Evolutionary conservation across 2,113 vertebrate species (phyloP).

Genomic region (Silurus glanis): DNA sequence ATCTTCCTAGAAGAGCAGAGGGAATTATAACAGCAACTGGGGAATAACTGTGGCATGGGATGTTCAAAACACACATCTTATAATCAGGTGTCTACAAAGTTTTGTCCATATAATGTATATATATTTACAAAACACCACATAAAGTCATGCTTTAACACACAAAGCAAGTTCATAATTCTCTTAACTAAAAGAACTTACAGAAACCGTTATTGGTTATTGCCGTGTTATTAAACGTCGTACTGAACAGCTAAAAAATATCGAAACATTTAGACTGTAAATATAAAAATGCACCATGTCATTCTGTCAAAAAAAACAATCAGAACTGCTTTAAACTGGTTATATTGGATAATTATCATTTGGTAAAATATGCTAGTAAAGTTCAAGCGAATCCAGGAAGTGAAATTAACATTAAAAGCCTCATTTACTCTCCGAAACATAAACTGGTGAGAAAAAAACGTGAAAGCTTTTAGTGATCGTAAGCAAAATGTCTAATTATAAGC

Average conservation of each 20-base stretch:
- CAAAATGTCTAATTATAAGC: neutral
- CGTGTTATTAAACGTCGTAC: neutral
- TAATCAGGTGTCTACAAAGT: too few relatives aligned
- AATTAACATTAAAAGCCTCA: neutral
- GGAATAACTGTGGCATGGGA: too few relatives aligned
- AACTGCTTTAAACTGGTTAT: neutral
- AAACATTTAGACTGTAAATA: neutral
- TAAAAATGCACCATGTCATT: neutral
- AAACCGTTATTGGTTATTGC: neutral
- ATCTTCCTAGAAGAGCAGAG: too few relatives aligned
- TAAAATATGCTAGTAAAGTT: neutral
- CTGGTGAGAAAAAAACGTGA: neutral
- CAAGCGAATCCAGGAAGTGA: neutral
- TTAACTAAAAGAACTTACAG: neutral
- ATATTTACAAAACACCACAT: too few relatives aligned
- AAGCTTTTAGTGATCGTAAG: neutral
- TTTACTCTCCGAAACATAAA: neutral
- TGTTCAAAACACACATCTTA: too few relatives aligned
- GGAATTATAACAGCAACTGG: too few relatives aligned
- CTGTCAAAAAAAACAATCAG: neutral
- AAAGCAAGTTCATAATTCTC: neutral
- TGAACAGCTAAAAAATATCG: neutral
- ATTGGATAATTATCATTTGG: neutral
- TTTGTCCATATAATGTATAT: too few relatives aligned
- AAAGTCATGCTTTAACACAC: neutral